Base-by-base conservation (phyloP, 1,140 invertebrate species). In the Heliconius hewitsoni region DNA sequence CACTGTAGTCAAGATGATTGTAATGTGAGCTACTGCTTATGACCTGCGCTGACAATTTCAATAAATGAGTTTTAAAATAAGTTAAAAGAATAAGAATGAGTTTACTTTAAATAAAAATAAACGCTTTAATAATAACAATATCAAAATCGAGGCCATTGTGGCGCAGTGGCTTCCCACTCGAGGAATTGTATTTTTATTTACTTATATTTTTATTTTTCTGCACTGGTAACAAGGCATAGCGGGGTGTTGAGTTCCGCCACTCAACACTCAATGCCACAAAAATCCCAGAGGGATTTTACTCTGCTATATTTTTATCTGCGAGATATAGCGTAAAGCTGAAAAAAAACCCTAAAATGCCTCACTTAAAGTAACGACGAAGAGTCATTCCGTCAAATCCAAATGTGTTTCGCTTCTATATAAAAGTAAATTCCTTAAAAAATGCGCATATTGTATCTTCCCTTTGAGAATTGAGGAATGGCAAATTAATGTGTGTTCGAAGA, bases 401-500 rank as follows among this genome's bases (percentile, higher is more conserved):
- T 66, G 23, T 16, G 23, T 66, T 57, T 23, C 23, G 23, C 23
- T 66, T 27, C 57, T 66, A 66, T 30, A 30, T 66, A 27, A 60
- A 39, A 39, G 60, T 71, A 71, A 76, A 77, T 76, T 84, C 83
- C 75, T 79, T 83, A 84, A 88, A 86, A 66, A 87, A 84, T 77
- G 78, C 77, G 81, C 81, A 77, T 80, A 89, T 88, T 88, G 88
- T 85, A 89, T 85, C 86, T 90, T 91, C 89, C 88, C 86, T 93
- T 92, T 86, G 85, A 84, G 84, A 91, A 88, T 91, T 93, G 90
- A 93, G 91, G 87, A 91, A 93, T 93, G 89, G 90, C 88, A 89
- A 87, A 94, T 93, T 94, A 93, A 94, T 94, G 91, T 81, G 87
- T 87, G 87, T 94, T 94, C 93, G 91, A 92, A 93, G 93, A 94